These are phyloP conservation scores for Pyrocoelia pectoralis DNA, from an alignment of 2,888 invertebrate genomes.

Conservation along the genomic window DNA sequence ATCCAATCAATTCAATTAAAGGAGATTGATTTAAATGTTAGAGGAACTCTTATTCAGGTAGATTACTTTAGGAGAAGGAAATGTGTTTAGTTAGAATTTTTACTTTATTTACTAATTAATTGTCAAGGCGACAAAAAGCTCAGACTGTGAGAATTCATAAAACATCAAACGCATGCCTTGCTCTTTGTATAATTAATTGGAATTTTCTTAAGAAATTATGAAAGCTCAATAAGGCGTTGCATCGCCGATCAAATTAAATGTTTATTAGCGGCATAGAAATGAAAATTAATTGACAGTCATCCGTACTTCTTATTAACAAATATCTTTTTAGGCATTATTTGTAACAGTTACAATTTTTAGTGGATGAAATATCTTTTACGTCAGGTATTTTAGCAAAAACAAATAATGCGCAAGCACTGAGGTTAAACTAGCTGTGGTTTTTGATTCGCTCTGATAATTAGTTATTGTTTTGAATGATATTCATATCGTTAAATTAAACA, in stretches of 20 bases:
- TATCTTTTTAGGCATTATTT: no score
- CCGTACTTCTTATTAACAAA: no score
- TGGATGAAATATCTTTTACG: no score
- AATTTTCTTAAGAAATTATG: background rate
- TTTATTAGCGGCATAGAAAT: no score
- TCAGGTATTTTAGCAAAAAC: no score
- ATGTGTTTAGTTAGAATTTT: background rate
- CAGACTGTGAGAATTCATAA: background rate
- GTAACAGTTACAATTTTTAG: no score
- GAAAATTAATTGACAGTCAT: no score
- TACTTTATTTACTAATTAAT: background rate
- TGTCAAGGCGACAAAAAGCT: background rate
- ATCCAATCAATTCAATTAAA: slow-evolving; percentile 32
- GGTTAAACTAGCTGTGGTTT: no score
- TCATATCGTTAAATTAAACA: no score
- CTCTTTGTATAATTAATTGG: slow-evolving; percentile 3
- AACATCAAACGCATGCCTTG: slow-evolving; percentile 5
- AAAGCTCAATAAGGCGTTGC: background rate
- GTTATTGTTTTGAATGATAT: no score
- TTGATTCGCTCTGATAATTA: no score
- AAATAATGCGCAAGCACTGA: no score
- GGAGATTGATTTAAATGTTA: slow-evolving; percentile 32
- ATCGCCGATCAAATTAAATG: background rate
- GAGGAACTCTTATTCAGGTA: slow-evolving; percentile 10
- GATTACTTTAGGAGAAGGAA: background rate